phyloP scores from a whole-genome alignment of 2,888 invertebrate genomes.

The Orthosia gothica region DNA sequence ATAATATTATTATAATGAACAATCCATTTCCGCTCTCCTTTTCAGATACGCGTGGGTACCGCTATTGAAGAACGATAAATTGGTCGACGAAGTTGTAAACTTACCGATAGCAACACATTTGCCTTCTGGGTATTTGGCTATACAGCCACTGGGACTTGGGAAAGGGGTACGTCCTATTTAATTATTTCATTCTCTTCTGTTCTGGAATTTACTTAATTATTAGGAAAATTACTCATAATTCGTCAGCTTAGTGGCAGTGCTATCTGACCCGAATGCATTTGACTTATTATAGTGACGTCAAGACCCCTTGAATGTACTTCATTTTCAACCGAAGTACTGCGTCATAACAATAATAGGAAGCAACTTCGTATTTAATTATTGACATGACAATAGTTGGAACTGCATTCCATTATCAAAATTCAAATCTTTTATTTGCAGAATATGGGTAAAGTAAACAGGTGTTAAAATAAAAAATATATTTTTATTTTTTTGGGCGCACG shows the following conservation, averaged over 20 bases:
- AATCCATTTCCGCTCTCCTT: constrained; percentile 14
- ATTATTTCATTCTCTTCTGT: neutral
- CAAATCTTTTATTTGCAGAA: too few species aligned
- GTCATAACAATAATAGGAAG: constrained; percentile 25
- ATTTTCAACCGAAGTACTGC: constrained; percentile 13
- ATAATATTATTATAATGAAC: constrained; percentile 4
- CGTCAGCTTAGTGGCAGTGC: neutral
- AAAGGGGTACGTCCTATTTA: constrained; percentile 94
- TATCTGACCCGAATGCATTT: neutral
- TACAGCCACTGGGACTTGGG: constrained; percentile 97
- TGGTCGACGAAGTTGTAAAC: constrained; percentile 95
- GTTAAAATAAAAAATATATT: too few species aligned
- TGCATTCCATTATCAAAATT: neutral
- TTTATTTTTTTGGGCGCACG: too few species aligned
- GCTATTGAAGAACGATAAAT: constrained; percentile 95
- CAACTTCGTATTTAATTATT: constrained; percentile 1
- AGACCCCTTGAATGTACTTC: neutral
- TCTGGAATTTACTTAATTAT: neutral
- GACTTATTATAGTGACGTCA: neutral
- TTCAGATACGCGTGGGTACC: constrained; percentile 97
- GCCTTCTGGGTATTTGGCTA: constrained; percentile 97
- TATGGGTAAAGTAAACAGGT: too few species aligned
- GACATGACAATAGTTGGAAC: constrained; percentile 31
- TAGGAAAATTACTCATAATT: neutral
- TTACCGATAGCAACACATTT: constrained; percentile 97